Base-by-base conservation (phyloP, 2,113 vertebrate species). In the Syrrhaptes paradoxus region DNA sequence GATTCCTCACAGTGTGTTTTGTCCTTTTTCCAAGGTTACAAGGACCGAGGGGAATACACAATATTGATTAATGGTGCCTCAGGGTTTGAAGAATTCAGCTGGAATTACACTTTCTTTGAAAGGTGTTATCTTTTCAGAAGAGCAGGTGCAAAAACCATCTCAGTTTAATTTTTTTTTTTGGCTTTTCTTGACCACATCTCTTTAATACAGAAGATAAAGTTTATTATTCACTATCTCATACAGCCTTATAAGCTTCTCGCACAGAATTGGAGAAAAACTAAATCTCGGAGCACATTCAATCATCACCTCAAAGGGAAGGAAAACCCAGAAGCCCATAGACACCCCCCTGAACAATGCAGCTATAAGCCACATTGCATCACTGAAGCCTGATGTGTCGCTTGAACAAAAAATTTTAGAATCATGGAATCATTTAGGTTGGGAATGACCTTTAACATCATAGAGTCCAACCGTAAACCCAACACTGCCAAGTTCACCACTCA, bases 221-320 rank as follows among this genome's bases (percentile, higher is more conserved):
- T 95, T 89, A 88, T 95, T 84, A 90, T 94, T 89, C 81, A 91
- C 88, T 94, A 95, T 94, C 77, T 79, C 10, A 19, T 66, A 89
- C 90, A 94, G 68, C 82, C 91, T 87, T 67, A 91, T 92, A 66
- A 87, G 66, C 55, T 94, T 90, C 51, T 74, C 22, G 87, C n/a
- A 59, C 0, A 2, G 34, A 88, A 66, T 1, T 18, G 5, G n/a
- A 66, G 31, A 72, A 91, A 82, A 46, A 54, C 46, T 76, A 31
- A 46, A 32, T 46, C 41, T 87, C n/a, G 45, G 18, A 82, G 36
- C 48, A 36, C 51, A 75, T 52, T 81, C 31, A 46, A 6, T 73
- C 82, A 58, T 22, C 17, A 58, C 16, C 34, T 86, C 17, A 9
- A 74, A 84, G 14, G 22, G 54, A 89, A 71, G 34, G 34, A 28